Percentiles rank a stretch among this genome's conserved stretches.
Conservation (phyloP, 2,888 invertebrate species). For the Erebia aethiops region DNA sequence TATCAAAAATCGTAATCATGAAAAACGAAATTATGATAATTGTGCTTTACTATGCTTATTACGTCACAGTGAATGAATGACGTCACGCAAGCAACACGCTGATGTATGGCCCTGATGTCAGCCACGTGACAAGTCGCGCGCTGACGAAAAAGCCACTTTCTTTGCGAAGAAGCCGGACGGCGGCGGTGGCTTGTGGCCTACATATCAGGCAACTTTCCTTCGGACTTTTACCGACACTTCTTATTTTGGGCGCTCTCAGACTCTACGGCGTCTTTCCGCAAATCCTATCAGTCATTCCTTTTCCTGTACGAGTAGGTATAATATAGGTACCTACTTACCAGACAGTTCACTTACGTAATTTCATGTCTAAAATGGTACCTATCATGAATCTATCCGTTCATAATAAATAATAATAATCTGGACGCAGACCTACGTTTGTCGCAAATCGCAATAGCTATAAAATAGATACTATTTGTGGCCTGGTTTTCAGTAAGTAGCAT, state of each 20-base stretch:
- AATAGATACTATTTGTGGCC: too few relatives aligned
- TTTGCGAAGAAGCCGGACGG: slow-evolving; percentile 54
- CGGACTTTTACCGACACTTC: slow-evolving; percentile 59
- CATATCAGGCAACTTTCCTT: slow-evolving; percentile 81
- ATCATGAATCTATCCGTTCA: too few relatives aligned
- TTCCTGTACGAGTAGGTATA: slow-evolving; percentile 1
- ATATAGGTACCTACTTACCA: not conserved
- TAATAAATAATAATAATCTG: too few relatives aligned
- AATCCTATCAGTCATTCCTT: slow-evolving; percentile 9
- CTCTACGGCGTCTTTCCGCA: slow-evolving; percentile 55
- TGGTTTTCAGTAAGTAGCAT: too few relatives aligned
- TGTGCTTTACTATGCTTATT: slow-evolving; percentile 2
- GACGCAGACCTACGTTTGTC: too few relatives aligned
- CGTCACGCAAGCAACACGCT: slow-evolving; percentile 46
- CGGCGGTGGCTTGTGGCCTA: slow-evolving; percentile 65
- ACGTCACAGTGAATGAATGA: slow-evolving; percentile 45
- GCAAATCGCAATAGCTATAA: too few relatives aligned
- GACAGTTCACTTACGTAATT: not conserved
- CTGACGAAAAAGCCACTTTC: slow-evolving; percentile 52
- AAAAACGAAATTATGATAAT: not conserved
- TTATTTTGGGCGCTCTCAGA: slow-evolving; percentile 54
- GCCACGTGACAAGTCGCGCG: slow-evolving; percentile 41
- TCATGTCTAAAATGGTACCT: too few relatives aligned
- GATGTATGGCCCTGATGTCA: slow-evolving; percentile 43
- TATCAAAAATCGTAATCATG: not conserved